These are phyloP conservation scores for Myopa tessellatipennis DNA, from an alignment of 2,888 invertebrate species.

Conservation along the genomic window DNA sequence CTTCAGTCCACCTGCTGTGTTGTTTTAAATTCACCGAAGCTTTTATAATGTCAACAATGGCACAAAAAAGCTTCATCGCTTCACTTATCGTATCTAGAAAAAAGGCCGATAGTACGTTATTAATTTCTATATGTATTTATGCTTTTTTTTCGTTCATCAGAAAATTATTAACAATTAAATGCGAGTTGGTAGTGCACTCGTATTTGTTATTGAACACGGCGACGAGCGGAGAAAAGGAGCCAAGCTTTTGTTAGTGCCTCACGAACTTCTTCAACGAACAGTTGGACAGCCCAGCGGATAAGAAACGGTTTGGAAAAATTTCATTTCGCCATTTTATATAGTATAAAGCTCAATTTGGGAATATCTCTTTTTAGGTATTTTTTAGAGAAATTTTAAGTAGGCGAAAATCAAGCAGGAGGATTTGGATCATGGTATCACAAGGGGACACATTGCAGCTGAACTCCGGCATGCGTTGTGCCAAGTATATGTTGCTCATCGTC, in stretches of 20 bases:
- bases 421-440: constrained; percentile 46
- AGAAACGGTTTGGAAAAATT: neutral
- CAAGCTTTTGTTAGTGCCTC: constrained; percentile 26
- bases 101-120: neutral
- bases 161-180: constrained; percentile 25
- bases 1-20: neutral
- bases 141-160: neutral
- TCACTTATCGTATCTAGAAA: constrained; percentile 19
- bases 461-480: constrained; percentile 79
- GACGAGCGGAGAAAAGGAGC: neutral
- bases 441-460: constrained; percentile 68
- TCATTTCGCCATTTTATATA: too few relatives aligned
- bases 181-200: neutral
- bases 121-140: neutral
- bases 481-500: constrained; percentile 80
- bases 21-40: constrained; percentile 18
- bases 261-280: constrained; percentile 30
- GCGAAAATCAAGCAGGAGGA: neutral
- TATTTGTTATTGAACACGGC: neutral
- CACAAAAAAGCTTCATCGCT: constrained; percentile 22
- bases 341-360: too few relatives aligned
- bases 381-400: neutral
- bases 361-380: neutral
- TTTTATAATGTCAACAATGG: constrained; percentile 23
- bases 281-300: constrained; percentile 6